Conservation (phyloP, 2,797 vertebrate species). For the Myotis pilosus region DNA sequence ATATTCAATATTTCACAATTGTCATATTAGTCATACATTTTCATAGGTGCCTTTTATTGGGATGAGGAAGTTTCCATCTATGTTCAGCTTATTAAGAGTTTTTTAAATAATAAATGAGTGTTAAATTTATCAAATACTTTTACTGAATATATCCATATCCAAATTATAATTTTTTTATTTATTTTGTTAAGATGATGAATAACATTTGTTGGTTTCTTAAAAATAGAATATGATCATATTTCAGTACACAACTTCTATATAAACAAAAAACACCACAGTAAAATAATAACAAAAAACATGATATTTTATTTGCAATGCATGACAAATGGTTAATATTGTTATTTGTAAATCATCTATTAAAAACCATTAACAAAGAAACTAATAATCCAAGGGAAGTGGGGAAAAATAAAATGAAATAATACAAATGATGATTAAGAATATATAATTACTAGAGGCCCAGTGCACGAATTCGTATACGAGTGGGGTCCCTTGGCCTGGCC, state of each 20-base stretch:
- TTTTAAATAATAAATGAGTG: neutral
- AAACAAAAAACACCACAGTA: neutral
- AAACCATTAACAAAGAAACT: neutral
- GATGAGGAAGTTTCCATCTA: neutral
- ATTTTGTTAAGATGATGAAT: neutral
- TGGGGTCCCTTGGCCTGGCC: too few species aligned
- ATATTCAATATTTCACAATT: neutral
- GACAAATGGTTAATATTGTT: neutral
- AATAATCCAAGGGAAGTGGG: neutral
- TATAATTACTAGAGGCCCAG: too few species aligned
- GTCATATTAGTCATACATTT: neutral
- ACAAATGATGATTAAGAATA: neutral
- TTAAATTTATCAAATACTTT: constrained; percentile 3
- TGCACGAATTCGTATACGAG: too few species aligned
- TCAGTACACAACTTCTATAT: neutral
- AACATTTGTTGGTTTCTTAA: neutral
- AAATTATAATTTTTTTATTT: neutral
- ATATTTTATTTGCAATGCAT: neutral
- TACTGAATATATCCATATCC: neutral
- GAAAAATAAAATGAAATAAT: neutral
- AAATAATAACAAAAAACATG: neutral
- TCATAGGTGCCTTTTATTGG: neutral
- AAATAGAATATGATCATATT: neutral
- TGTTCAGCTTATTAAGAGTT: neutral
- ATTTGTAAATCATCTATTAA: neutral